Evolutionary conservation across 2,797 vertebrate genomes (phyloP), one percentile per base, ranked within the genome.

Genomic region (Xiphophorus birchmanni): DNA sequence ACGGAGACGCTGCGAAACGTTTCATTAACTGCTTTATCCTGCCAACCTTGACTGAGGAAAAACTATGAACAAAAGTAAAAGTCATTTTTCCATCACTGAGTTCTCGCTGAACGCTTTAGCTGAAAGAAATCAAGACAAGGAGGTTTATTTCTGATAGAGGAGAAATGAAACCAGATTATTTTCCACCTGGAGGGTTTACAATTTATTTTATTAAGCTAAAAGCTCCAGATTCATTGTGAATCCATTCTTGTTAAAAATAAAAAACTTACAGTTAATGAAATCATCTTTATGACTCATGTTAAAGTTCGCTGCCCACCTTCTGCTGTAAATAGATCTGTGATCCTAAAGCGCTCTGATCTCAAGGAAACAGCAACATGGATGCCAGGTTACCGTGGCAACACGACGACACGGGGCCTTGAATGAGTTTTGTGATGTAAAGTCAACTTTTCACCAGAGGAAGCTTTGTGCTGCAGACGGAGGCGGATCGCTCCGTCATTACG

Each of bases 361-460:
- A 83, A 74, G 74, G 74, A 75, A 58, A 47, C 58, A 86, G 92
- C 90, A 86, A 81, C 86, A 91, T 52, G 73, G 73, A 89, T 47
- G 82, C 54, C 37, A 15, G 50, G 89, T 94, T 89, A 78, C 95
- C 84, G 91, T 93, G 91, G 92, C 32, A 82, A 95, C 92, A 29
- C 29, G 74, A 32, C 32, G 74, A 81, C 73, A 71, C n/a, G 56
- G 8, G 8, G 32, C 9, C 65, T 78, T 78, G 82, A 56, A 60
- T 4, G 8, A 23, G 54, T 44, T 75, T 60, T 44, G 54, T 44
- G 83, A 44, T 10, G 44, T 7, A 48, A 73, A 81, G n/a, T 42
- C 69, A 82, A 86, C 72, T 81, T 89, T 78, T 73, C 54, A 67
- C 1, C 1, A 21, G 58, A 40, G 76, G 76, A 82, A n/a, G 44